Evolutionary conservation across 2,797 vertebrate genomes (phyloP).

Genomic region (Chrysocyon brachyurus): DNA sequence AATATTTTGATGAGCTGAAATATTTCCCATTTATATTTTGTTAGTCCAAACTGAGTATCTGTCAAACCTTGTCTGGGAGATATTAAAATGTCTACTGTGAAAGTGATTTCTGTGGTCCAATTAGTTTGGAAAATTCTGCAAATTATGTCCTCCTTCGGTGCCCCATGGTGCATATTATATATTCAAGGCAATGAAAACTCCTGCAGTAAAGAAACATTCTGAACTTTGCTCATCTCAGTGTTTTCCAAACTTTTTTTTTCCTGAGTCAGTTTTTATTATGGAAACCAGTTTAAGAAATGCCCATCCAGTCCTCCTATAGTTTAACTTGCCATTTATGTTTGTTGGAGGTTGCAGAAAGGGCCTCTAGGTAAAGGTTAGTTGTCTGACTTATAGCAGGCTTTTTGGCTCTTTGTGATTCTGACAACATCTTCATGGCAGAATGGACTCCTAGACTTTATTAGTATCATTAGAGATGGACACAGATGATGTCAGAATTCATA

Average conservation of each 20-base stretch:
- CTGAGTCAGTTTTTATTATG: neutral
- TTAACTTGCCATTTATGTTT: neutral
- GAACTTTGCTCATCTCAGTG: constrained; percentile 25
- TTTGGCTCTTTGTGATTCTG: neutral
- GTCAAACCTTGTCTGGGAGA: neutral
- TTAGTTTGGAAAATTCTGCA: neutral
- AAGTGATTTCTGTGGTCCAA: neutral
- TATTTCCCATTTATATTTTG: neutral
- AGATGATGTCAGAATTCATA: neutral
- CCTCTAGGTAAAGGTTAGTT: neutral
- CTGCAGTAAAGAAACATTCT: neutral
- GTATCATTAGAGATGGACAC: neutral
- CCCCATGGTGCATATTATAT: neutral
- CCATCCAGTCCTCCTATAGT: neutral
- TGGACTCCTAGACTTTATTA: neutral
- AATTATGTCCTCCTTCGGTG: neutral
- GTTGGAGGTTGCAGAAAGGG: neutral
- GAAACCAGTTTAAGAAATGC: neutral
- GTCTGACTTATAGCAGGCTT: neutral
- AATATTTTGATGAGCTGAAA: constrained; percentile 11
- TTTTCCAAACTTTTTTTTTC: neutral
- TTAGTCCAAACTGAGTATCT: neutral
- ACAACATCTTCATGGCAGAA: neutral
- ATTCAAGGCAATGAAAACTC: neutral
- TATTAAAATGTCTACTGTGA: neutral